Base-by-base conservation (phyloP, 30 jellyfish, hydroid and myxozoan species). In the Aurelia aurita region DNA sequence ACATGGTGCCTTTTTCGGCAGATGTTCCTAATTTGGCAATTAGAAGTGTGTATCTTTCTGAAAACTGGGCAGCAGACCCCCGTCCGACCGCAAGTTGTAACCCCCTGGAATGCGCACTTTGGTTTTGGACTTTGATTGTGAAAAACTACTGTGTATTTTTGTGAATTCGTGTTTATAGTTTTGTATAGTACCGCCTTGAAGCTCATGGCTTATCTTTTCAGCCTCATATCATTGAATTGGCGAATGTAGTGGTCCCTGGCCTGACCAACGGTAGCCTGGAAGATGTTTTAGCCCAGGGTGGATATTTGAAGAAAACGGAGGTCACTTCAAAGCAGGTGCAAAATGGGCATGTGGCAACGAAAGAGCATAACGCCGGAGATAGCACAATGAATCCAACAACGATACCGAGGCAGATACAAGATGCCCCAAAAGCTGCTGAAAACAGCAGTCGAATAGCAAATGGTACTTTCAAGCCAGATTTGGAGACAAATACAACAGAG, bases 211-310 rank as follows among this genome's bases (percentile, higher is more conserved):
- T 27, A 23, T 66, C n/a, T 14, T 18, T 71, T 20, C 81, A 83
- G 93, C 51, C 87, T 25, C 81, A 83, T 21, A 55, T 83, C 2
- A 59, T 83, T 35, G 80, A 43, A 44, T 47, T 83, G 26, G 35
- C n/a, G 34, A 83, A 83, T 59, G 51, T 83, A 19, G 10, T 5
- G 29, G 65, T 70, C 2, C 67, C 74, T 1, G 82, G 72, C 62
- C 46, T 45, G 22, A 43, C 65, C 5, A 44, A n/a, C 1, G 74
- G 16, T 23, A 69, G 13, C 31, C 66, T 83, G 73, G 87, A 69
- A 44, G 86, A 69, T 47, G 58, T 34, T 15, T 35, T 83, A 71
- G 34, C 58, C 61, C 29, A 71, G 29, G 18, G 43, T 0, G 86
- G 87, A 32, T 31, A 43, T 22, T 29, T 83, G 63, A 55, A 55